phyloP scores from a whole-genome alignment of 2,888 invertebrate species.

The Halocaridina rubra region DNA sequence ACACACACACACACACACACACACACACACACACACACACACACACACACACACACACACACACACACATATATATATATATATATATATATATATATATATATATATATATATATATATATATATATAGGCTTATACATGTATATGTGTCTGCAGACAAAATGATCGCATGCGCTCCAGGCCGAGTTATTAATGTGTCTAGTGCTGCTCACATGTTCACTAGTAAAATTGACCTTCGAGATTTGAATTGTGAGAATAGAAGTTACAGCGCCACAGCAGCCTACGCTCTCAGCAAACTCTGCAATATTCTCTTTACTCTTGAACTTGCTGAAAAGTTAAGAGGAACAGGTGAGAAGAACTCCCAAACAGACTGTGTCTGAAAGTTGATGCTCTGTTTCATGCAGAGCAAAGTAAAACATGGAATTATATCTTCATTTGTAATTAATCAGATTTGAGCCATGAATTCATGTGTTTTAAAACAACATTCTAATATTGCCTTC shows the following conservation, averaged over 20 bases:
- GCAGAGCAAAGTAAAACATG: too few species aligned
- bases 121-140: neutral
- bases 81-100: neutral
- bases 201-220: conserved; percentile 3
- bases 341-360: conserved; percentile 12
- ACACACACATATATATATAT: conserved; percentile 8
- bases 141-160: neutral
- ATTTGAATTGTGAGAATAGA: conserved; percentile 28
- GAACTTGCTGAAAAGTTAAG: conserved; percentile 33
- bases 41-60: too few species aligned
- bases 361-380: too few species aligned
- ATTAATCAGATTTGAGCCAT: too few species aligned
- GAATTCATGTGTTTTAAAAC: too few species aligned
- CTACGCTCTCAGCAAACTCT: conserved; percentile 32
- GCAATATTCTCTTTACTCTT: conserved; percentile 35
- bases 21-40: too few species aligned
- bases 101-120: conserved; percentile 14
- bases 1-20: too few species aligned
- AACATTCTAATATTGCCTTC: too few species aligned
- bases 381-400: too few species aligned
- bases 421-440: too few species aligned
- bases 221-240: neutral
- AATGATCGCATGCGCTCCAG: conserved; percentile 16
- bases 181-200: conserved; percentile 38
- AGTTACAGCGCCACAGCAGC: neutral